These are phyloP conservation scores for Zootoca vivipara DNA, from an alignment of 2,113 vertebrate species.

Conservation along the genomic window DNA sequence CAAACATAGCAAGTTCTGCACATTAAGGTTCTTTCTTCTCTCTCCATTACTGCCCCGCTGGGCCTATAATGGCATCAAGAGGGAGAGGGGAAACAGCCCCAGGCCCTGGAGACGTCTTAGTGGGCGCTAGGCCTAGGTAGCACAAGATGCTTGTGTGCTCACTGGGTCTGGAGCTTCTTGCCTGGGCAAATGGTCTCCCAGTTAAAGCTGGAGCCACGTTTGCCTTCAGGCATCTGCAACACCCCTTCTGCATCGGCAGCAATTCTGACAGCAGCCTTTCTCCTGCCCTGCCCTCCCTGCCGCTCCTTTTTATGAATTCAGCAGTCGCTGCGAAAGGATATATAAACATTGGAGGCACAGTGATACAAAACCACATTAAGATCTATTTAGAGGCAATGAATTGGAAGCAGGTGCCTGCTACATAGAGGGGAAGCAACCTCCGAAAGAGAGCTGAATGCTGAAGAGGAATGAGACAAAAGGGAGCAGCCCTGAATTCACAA, in stretches of 20 bases:
- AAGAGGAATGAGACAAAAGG: slow-evolving; percentile 64
- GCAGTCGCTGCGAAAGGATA: slow-evolving; percentile 24
- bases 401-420: slow-evolving; percentile 72
- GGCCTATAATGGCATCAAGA: no score
- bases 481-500: slow-evolving; percentile 61
- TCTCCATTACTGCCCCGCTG: no score
- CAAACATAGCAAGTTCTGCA: no score
- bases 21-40: no score
- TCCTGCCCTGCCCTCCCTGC: background rate
- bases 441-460: slow-evolving; percentile 58
- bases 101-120: no score
- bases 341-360: slow-evolving; percentile 52
- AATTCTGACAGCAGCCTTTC: slow-evolving; percentile 20
- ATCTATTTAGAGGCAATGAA: slow-evolving; percentile 70
- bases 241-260: slow-evolving; percentile 3
- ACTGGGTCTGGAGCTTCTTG: no score
- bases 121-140: background rate
- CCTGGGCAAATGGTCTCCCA: background rate
- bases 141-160: background rate
- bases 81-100: background rate
- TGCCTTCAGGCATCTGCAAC: background rate
- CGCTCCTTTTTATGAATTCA: slow-evolving; percentile 51
- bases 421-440: slow-evolving; percentile 43
- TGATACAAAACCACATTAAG: slow-evolving; percentile 61
- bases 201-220: background rate